Conservation (phyloP, 2,113 vertebrate genomes). For the Ranitomeya imitator region DNA sequence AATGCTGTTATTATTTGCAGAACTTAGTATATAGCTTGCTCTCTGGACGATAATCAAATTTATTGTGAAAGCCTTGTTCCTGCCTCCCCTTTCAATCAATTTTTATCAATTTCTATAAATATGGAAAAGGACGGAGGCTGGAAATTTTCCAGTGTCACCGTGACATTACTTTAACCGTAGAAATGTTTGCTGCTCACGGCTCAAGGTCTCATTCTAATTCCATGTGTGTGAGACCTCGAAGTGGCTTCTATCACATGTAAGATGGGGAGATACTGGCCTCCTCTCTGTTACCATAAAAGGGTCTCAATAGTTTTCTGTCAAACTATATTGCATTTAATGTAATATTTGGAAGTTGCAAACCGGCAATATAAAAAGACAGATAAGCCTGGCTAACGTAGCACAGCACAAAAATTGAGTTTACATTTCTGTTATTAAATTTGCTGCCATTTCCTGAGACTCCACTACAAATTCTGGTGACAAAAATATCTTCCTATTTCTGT, state of each 20-base stretch:
- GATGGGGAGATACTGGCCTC: background rate
- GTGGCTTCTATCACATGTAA: slow-evolving; percentile 45
- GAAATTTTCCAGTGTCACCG: slow-evolving; percentile 65
- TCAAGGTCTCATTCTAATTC: slow-evolving; percentile 60
- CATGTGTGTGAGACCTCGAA: slow-evolving; percentile 47
- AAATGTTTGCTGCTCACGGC: slow-evolving; percentile 63
- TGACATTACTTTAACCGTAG: slow-evolving; percentile 64
- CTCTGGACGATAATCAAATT: slow-evolving; percentile 60
- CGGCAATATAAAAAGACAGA: background rate
- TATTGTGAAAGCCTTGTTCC: slow-evolving; percentile 54
- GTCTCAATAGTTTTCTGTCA: slow-evolving; percentile 2
- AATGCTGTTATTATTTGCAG: background rate
- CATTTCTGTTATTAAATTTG: background rate
- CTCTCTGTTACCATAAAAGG: slow-evolving; percentile 44
- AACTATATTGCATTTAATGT: slow-evolving; percentile 41
- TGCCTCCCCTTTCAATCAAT: slow-evolving; percentile 67
- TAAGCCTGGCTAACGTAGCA: background rate
- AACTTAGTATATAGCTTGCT: slow-evolving; percentile 62
- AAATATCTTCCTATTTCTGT: too few relatives aligned
- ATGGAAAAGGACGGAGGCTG: slow-evolving; percentile 59
- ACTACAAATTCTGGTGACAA: too few relatives aligned
- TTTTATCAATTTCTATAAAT: slow-evolving; percentile 70
- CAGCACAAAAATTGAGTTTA: background rate
- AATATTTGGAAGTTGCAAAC: background rate
- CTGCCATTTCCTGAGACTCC: too few relatives aligned